Conservation (phyloP, 1,140 invertebrate species). For the Drosophila elegans region DNA sequence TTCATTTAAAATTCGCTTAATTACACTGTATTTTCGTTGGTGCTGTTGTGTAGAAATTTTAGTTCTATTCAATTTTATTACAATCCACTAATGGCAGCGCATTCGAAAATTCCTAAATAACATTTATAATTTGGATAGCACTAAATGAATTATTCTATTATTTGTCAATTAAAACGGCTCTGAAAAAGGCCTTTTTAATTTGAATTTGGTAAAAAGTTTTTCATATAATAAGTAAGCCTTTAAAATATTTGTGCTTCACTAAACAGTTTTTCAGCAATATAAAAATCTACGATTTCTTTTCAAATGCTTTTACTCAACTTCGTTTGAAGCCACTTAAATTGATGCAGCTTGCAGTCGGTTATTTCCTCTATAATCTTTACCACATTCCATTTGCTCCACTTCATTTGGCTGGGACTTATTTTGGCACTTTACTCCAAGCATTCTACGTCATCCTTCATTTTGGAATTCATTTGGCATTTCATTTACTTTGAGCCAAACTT, state of each 20-base stretch:
- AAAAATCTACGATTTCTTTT: background rate
- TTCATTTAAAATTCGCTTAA: conserved; percentile 15
- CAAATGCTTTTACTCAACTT: background rate
- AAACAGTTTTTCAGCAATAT: no score
- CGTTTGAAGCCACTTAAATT: background rate
- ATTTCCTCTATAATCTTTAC: conserved; percentile 1
- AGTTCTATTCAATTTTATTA: background rate
- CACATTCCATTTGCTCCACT: conserved; percentile 31
- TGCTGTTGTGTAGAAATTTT: background rate
- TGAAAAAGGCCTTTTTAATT: no score
- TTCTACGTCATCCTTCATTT: conserved; percentile 43
- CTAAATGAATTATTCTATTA: background rate
- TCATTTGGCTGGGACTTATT: conserved; percentile 36
- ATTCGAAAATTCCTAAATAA: background rate
- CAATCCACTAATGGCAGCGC: background rate
- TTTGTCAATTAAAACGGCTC: no score
- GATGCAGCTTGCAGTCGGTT: background rate
- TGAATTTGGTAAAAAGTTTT: no score
- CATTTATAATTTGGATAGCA: background rate
- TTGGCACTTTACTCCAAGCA: conserved; percentile 27
- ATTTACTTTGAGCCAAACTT: conserved; percentile 64
- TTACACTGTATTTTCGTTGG: conserved; percentile 6
- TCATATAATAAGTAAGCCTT: no score
- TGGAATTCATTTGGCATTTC: conserved; percentile 67
- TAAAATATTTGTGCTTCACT: no score